Percentiles rank a stretch among this genome's conserved stretches.
Conservation (phyloP, 2,797 vertebrate genomes). For the Microtus californicus region DNA sequence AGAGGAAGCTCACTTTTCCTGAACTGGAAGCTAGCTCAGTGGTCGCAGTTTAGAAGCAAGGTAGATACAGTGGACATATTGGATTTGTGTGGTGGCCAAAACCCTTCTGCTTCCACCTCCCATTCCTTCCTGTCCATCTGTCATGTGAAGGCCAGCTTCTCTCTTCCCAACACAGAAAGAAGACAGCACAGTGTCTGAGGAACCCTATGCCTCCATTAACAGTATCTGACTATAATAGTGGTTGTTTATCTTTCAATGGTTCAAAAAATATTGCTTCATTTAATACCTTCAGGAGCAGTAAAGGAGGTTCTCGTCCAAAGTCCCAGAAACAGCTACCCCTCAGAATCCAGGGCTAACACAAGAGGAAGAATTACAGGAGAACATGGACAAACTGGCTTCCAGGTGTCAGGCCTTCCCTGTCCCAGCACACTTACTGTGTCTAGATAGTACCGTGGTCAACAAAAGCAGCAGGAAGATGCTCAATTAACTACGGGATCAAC, state of each 20-base stretch:
- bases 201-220: background rate
- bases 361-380: background rate
- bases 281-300: slow-evolving; percentile 1
- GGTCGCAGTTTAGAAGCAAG: background rate
- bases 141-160: background rate
- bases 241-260: slow-evolving; percentile 26
- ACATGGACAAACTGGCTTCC: slow-evolving; percentile 5
- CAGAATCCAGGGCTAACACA: background rate
- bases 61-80: background rate
- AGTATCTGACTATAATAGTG: background rate
- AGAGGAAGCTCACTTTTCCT: background rate
- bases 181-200: background rate
- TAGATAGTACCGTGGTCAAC: background rate
- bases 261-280: slow-evolving; percentile 21
- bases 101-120: background rate
- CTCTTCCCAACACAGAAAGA: background rate
- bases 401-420: background rate
- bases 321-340: background rate
- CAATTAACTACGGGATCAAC: background rate
- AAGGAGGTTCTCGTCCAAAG: background rate
- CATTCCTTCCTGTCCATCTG: background rate
- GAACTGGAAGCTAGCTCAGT: background rate
- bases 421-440: background rate
- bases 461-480: slow-evolving; percentile 18
- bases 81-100: background rate